Conservation (phyloP, 2,113 vertebrate genomes). For the Apaloderma vittatum region DNA sequence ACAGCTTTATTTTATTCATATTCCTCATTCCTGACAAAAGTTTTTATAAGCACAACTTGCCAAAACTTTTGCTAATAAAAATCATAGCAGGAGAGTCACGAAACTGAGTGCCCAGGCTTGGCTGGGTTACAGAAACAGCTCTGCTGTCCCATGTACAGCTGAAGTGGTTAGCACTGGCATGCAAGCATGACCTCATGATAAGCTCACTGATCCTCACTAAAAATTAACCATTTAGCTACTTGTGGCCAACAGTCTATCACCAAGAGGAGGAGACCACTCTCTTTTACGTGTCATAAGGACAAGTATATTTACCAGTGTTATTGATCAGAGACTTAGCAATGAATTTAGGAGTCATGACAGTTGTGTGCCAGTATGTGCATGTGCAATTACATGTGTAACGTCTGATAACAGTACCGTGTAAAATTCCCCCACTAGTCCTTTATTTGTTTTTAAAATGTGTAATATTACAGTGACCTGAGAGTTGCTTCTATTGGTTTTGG, state of each 20-base stretch:
- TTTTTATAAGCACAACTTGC: not conserved
- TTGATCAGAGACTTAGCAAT: not conserved
- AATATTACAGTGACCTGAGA: not conserved
- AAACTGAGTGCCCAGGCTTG: not conserved
- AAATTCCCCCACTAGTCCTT: conserved; percentile 14
- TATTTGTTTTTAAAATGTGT: conserved; percentile 3
- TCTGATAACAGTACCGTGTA: not conserved
- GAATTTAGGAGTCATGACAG: not conserved
- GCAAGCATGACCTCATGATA: not conserved
- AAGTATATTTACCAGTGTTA: not conserved
- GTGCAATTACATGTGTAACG: not conserved
- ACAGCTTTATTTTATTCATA: not conserved
- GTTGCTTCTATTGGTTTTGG: not conserved
- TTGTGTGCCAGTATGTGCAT: not conserved
- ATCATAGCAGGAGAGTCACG: not conserved
- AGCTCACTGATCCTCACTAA: not conserved
- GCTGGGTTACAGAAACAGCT: not conserved
- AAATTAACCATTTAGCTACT: not conserved
- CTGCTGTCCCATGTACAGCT: not conserved
- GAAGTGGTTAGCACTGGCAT: not conserved
- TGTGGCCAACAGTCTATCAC: not conserved
- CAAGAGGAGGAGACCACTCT: not conserved
- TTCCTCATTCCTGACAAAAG: not conserved
- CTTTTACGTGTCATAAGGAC: not conserved
- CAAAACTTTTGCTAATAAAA: not conserved